These are phyloP conservation scores for Cebidichthys violaceus DNA, from an alignment of 2,113 vertebrate species.

Conservation along the genomic window DNA sequence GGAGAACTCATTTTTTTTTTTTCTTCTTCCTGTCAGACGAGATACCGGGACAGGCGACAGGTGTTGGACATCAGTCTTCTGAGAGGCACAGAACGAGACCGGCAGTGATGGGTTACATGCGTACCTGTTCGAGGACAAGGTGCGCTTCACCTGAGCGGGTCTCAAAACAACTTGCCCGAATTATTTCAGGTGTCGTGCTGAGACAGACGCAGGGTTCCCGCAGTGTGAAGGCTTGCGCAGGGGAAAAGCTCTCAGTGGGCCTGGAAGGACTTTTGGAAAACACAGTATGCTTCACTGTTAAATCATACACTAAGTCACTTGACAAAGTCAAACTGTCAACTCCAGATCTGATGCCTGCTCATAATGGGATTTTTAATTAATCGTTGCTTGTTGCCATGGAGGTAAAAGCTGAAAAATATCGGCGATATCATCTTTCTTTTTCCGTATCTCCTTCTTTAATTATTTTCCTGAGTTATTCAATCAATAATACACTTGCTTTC, in stretches of 20 bases:
- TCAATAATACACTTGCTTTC: no score
- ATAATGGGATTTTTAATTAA: neutral
- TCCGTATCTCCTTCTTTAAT: no score
- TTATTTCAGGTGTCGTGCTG: neutral
- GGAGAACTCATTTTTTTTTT: neutral
- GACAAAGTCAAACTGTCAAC: neutral
- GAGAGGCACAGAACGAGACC: neutral
- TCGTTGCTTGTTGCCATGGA: neutral
- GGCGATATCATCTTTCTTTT: neutral
- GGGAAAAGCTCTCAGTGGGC: neutral
- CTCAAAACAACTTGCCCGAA: conserved; percentile 1
- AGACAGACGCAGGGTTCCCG: neutral
- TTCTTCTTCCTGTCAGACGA: neutral
- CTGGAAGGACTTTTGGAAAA: neutral
- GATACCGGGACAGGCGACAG: neutral
- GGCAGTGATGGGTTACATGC: neutral
- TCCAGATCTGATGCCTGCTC: neutral
- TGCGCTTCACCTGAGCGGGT: neutral
- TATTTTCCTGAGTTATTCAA: no score
- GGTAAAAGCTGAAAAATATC: neutral
- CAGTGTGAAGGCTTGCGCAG: neutral
- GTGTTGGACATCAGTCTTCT: neutral
- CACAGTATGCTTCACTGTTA: neutral
- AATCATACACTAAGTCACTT: neutral
- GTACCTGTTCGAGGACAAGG: conserved; percentile 13